Base-by-base conservation (phyloP, 2,888 invertebrate genomes). In the Cepaea hortensis region DNA sequence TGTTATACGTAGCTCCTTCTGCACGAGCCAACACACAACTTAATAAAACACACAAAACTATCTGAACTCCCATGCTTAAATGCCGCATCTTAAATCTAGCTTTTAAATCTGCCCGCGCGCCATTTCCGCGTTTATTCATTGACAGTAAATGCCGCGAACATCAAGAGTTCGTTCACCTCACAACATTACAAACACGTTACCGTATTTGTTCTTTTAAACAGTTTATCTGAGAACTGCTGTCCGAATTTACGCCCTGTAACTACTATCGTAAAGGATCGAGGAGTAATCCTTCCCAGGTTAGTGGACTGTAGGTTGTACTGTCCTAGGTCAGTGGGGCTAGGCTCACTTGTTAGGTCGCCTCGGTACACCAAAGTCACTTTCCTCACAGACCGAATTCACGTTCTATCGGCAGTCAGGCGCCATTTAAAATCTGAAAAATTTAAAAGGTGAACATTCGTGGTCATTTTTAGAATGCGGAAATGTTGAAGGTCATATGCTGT, bases 121-220 rank as follows among this genome's bases (percentile, higher is more conserved):
- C n/a, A 76, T n/a, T 50, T 76, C 55, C 76, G 15, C 76, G 50
- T 76, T 76, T 50, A 11, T 35, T n/a, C 73, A 20, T 76, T 50
- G 55, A 50, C 50, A 55, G 76, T 20, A 76, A 18, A n/a, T 20
- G 5, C 20, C 55, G 23, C n/a, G 35, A 73, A 50, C n/a, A 11
- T 75, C 18, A 75, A 3, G 76, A 76, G n/a, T 46, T 48, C 73
- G 15, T 73, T 35, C 73, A 73, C 15, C 46, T 46, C 15, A 73
- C 4, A 35, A 73, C 73, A 15, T 46, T 9, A 18, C 35, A n/a
- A 72, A 72, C 46, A 73, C 13, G 11, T 46, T 73, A 48, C 73
- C 73, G 48, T 73, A 73, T 46, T 73, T 73, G 18, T 15, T 46
- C 46, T 46, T 46, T 13, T 73, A 15, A 73, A 55, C 6, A 6